A percentile compares a stretch with the other conserved stretches of the same genome.
These are phyloP conservation scores for Dicranocentrus wangi DNA, from an alignment of 2,888 invertebrate genomes.

Conservation along the genomic window DNA sequence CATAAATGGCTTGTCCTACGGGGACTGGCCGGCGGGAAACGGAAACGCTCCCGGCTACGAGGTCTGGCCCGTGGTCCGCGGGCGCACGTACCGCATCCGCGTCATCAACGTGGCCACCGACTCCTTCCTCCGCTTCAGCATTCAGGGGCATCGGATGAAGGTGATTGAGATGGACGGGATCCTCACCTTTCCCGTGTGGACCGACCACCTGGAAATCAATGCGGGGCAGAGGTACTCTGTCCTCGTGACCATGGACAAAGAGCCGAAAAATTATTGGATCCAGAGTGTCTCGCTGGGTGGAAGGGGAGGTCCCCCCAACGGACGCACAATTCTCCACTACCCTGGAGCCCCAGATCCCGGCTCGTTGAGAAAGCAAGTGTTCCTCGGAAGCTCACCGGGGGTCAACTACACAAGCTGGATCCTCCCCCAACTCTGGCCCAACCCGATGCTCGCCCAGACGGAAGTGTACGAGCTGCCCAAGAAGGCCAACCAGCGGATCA, in stretches of 20 bases:
- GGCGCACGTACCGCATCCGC: constrained; percentile 60
- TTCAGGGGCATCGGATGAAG: constrained; percentile 54
- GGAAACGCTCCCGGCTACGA: constrained; percentile 57
- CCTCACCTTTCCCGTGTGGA: constrained; percentile 52
- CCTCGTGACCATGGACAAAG: constrained; percentile 64
- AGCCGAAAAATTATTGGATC: constrained; percentile 64
- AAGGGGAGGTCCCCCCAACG: constrained; percentile 64
- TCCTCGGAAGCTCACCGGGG: constrained; percentile 25
- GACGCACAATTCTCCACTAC: constrained; percentile 65
- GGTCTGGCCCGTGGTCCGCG: constrained; percentile 53
- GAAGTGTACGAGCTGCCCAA: constrained; percentile 62
- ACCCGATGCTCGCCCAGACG: constrained; percentile 38
- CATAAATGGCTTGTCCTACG: constrained; percentile 63
- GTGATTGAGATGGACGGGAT: constrained; percentile 69
- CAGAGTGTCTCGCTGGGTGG: constrained; percentile 54
- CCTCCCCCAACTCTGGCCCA: constrained; percentile 58
- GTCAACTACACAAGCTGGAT: constrained; percentile 54
- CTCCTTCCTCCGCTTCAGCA: constrained; percentile 56
- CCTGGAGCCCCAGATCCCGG: constrained; percentile 56
- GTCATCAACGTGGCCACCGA: constrained; percentile 65
- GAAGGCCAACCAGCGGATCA: constrained; percentile 46
- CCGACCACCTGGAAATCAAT: constrained; percentile 63
- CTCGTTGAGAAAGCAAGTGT: constrained; percentile 37
- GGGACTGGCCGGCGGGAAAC: constrained; percentile 44
- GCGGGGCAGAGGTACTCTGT: constrained; percentile 65